Conservation (phyloP, 1,140 invertebrate genomes). For the Drosophila pseudoananassae region DNA sequence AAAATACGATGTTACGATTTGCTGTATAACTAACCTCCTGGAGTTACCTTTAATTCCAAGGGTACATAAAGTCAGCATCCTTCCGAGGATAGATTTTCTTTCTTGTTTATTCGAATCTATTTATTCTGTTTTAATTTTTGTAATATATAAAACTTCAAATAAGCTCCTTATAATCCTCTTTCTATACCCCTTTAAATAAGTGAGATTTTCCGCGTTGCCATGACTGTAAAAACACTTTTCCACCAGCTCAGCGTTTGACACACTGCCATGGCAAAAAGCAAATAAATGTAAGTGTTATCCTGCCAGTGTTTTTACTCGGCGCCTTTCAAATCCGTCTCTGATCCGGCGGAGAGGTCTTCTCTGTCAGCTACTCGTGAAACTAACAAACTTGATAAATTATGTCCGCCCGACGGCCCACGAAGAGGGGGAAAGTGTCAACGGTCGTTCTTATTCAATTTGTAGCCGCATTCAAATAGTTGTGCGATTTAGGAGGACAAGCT, state of each 20-base stretch:
- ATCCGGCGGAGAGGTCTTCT: constrained; percentile 16
- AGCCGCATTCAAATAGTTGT: constrained; percentile 40
- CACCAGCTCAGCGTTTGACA: constrained; percentile 22
- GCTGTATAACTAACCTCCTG: no score
- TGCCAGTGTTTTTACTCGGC: constrained; percentile 8
- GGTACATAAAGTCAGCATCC: no score
- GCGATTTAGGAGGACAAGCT: constrained; percentile 42
- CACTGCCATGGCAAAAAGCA: constrained; percentile 23
- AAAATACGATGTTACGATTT: no score
- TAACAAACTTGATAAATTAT: constrained; percentile 53
- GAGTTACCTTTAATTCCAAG: no score
- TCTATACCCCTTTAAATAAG: neutral
- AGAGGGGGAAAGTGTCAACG: constrained; percentile 51
- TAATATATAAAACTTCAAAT: no score
- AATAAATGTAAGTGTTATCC: constrained; percentile 54
- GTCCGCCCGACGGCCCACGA: constrained; percentile 4
- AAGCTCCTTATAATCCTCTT: no score
- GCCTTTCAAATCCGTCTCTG: constrained; percentile 34
- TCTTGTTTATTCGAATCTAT: no score
- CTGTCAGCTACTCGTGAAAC: constrained; percentile 24
- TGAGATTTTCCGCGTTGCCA: constrained; percentile 7
- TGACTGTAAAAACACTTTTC: constrained; percentile 9
- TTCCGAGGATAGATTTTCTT: no score
- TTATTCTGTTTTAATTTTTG: no score
- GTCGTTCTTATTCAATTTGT: constrained; percentile 69